phyloP scores from a whole-genome alignment of 37 sponge, comb jelly and placozoan species.

The Haliclona indistincta region DNA sequence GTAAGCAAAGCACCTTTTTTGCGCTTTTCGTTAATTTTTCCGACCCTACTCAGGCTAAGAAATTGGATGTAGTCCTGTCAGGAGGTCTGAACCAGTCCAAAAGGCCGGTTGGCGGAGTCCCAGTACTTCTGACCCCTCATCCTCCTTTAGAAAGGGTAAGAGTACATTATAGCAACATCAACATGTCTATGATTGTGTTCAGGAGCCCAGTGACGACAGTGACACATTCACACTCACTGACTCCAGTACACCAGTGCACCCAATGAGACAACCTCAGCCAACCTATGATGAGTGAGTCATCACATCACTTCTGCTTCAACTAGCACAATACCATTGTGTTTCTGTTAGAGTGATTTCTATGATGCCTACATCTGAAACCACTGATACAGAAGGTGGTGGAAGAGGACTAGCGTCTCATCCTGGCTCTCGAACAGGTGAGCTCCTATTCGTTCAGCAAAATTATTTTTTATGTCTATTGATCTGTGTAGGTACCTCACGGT shows the following conservation, averaged over 20 bases:
- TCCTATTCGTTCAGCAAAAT: neutral
- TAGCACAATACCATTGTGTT: too few species aligned
- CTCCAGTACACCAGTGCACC: neutral
- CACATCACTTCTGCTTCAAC: too few species aligned
- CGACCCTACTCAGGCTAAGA: neutral
- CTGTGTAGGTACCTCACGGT: slow-evolving; percentile 17
- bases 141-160: slow-evolving; percentile 10
- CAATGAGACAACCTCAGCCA: too few species aligned
- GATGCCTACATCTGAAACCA: too few species aligned
- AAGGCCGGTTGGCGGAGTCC: slow-evolving; percentile 45
- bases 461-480: neutral
- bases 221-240: slow-evolving; percentile 1
- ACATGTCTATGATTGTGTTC: neutral
- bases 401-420: neutral
- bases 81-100: slow-evolving; percentile 29
- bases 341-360: too few species aligned
- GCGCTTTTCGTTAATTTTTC: neutral
- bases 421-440: neutral
- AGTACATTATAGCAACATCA: neutral
- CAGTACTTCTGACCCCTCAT: neutral
- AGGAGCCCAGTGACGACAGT: neutral
- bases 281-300: too few species aligned
- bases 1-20: neutral
- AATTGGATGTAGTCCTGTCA: slow-evolving; percentile 15
- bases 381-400: neutral